Base-by-base conservation (phyloP, 2,797 vertebrate genomes). In the Apogon talboti region DNA sequence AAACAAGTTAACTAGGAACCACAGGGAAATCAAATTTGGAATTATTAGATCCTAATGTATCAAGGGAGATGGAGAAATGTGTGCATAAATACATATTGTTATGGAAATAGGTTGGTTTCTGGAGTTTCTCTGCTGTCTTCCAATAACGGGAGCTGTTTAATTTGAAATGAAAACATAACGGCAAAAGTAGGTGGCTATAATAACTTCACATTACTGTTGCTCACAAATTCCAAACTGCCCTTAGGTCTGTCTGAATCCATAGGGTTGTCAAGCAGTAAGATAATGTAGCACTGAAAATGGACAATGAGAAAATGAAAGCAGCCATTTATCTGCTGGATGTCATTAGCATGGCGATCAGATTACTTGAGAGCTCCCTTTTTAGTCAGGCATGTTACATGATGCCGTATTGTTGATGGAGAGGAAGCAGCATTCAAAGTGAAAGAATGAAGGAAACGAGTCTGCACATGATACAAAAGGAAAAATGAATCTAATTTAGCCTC, bases 21-120 rank as follows among this genome's bases (percentile, higher is more conserved):
- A 69, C 83, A 89, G 93, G 93, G 92, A 94, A 94, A 94, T 93
- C 92, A 92, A 89, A 91, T 86, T 85, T 79, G 66, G 79, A 89
- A 84, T 88, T 85, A 91, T 89, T 91, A 89, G 87, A 89, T 89
- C 76, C 78, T 70, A 70, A 68, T 64, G 66, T 55, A 78, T 83
- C 89, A 3, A 66, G 76, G 79, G 81, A 86, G 57, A 66, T 64
- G 68, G 73, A 79, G 63, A 74, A 72, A 78, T 76, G 49, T 72
- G 72, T 71, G 58, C 71, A 92, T 88, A 91, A 91, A 91, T 85
- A 86, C 61, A 78, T 81, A 76, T 87, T 89, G 80, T 85, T 65
- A 44, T 37, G 58, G 81, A 89, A 89, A 90, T 74, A 75, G 76
- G 74, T 81, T 76, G 42, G 64, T 71, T 79, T 81, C 63, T 66